Base-by-base conservation (phyloP, 2,888 invertebrate species). In the Watsonalla cultraria region DNA sequence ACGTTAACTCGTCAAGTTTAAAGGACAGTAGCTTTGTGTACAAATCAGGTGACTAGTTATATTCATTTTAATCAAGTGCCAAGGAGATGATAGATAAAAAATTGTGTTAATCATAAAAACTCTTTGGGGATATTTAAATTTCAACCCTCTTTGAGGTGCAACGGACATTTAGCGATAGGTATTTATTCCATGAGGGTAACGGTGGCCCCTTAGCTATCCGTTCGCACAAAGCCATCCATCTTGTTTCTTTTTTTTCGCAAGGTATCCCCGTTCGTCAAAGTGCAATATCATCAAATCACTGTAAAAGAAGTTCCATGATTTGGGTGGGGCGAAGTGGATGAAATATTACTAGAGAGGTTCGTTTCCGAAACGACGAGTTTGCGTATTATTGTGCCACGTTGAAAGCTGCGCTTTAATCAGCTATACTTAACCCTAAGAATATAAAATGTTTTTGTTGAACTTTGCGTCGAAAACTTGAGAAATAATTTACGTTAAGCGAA, bases 241-340 rank as follows among this genome's bases (percentile, higher is more conserved):
- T 84, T 84, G 81, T 82, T 82, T 81, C 77, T 80, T 82, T 78
- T 75, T 76, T 74, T 70, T 59, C 53, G 35, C 45, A 52, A 57
- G 61, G 64, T 64, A 68, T 67, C 74, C 70, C 66, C 65, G 78
- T 81, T 80, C 84, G 80, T 82, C 82, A 87, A 90, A 88, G 83
- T 90, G 90, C 90, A 90, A 84, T 84, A 87, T 90, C 90, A 90
- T 90, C 88, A 87, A 90, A 90, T 90, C 89, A 88, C 84, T 86
- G 87, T 81, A 80, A 86, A 87, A 86, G 88, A 87, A 89, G 84
- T 86, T 83, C 79, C 84, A 82, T 85, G 90, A 89, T 90, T 89
- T 79, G 75, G 76, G 73, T 73, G 63, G 74, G 70, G 69, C 73
- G 73, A 61, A 56, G 70, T 63, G 84, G 86, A 82, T 86, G 82